Base-by-base conservation (phyloP, 2,113 vertebrate species). In the Myrmecophaga tridactyla region DNA sequence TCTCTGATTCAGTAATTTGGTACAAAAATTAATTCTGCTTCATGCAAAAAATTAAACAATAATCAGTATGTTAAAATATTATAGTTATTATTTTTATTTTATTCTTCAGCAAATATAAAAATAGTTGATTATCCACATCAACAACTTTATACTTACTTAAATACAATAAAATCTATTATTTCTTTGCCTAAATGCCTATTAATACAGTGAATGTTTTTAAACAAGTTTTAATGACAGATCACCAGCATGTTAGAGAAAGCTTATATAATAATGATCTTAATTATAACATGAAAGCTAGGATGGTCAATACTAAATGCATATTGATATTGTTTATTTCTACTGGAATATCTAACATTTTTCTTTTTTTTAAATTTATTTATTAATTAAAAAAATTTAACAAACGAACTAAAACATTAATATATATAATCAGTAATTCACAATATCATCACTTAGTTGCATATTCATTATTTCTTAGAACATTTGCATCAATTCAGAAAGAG, bases 151-250 rank as follows among this genome's bases (percentile, higher is more conserved):
- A 70, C 72, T 81, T 82, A 46, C 23, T 81, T 46, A 67, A 53
- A 36, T 53, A 18, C 27, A 89, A 34, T 83, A 41, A 69, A 67
- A 53, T 88, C 17, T 63, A n/a, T 1, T 34, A 85, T 62, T 85
- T 90, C 39, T 90, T 86, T 91, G 17, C 73, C 81, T 67, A 83
- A 81, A 10, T 72, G 27, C 41, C 14, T 81, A 84, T 90, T 88
- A 82, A 69, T 14, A 85, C 21, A 72, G 76, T 62, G 36, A 67
- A 88, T 86, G 27, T 94, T 67, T 93, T 67, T 34, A 80, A 62
- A n/a, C n/a, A 86, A 93, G 46, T 88, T 86, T 93, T 70, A 92
- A 84, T 82, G 85, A 72, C 60, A 89, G 13, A 63, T 82, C 75
- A 87, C 25, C 25, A 36, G 65, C 43, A 73, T 72, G 6, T 87